These are phyloP conservation scores for Zoanthus sansibaricus DNA, from an alignment of 92 coral and sea anemone genomes.

Conservation along the genomic window DNA sequence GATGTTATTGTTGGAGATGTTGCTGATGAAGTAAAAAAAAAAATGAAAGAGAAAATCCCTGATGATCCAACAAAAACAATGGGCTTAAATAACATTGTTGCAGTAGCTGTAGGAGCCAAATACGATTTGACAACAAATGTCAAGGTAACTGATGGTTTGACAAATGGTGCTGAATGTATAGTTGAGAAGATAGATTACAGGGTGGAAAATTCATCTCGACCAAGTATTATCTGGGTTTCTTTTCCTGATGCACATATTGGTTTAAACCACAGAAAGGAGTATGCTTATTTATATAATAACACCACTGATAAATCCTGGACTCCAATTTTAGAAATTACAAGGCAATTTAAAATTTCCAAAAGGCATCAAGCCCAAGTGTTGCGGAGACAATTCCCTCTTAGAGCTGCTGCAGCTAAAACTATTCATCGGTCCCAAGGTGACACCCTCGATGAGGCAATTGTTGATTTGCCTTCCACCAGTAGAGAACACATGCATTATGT, in stretches of 20 bases:
- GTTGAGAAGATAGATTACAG: conserved; percentile 7
- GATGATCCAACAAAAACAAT: background rate
- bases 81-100: background rate
- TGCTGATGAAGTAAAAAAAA: background rate
- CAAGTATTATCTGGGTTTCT: conserved; percentile 10
- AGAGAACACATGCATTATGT: conserved; percentile 45
- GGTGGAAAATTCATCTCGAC: background rate
- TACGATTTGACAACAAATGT: background rate
- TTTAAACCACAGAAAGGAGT: conserved; percentile 3
- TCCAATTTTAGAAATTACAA: background rate
- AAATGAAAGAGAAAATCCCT: background rate
- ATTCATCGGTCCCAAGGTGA: conserved; percentile 29
- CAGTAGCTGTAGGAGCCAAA: background rate
- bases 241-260: background rate
- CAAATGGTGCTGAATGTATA: too few relatives aligned
- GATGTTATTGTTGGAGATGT: background rate
- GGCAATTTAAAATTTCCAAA: conserved; percentile 32
- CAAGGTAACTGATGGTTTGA: background rate
- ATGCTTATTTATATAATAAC: conserved; percentile 7
- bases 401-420: background rate
- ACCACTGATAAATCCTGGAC: too few relatives aligned
- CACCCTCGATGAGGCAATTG: conserved; percentile 18
- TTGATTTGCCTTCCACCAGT: conserved; percentile 28
- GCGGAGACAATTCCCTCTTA: background rate
- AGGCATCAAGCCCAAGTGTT: conserved; percentile 37